Evolutionary conservation across 2,888 invertebrate species (phyloP), one percentile per base, ranked within the genome.

Genomic region (Coenonympha glycerion): DNA sequence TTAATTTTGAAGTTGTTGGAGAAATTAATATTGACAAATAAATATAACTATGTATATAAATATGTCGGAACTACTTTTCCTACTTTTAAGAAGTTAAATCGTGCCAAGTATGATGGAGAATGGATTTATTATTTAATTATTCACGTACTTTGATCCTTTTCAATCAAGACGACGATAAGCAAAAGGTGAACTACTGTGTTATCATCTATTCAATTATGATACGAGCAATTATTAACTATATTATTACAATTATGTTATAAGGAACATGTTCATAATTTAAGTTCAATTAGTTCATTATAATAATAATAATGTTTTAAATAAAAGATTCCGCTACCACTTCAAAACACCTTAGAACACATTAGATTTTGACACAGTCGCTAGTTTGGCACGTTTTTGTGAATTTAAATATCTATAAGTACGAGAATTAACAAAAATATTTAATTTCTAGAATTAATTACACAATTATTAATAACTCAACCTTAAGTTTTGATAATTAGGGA

Each of bases 141-240:
- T 39, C 15, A 16, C 49, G 40, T 44, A 53, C 52, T 53, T 53
- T 45, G 40, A 26, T 49, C 40, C 45, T 13, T 16, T 26, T 41
- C 24, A 34, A 41, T 48, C 48, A 19, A 11, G n/a, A 9, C 22
- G 9, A 9, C 13, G 39, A 31, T 28, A 41, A 30, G 30, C 19
- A 39, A 34, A 52, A 49, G 48, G 45, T 53, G 22, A 53, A 49
- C 16, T 26, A 26, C 4, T 42, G 11, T 24, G 31, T 18, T 24
- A 34, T 45, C 22, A 4, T 24, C 19, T 6, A 11, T 42, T 13
- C 19, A 21, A 24, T 22, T 16, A 45, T 15, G n/a, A n/a, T n/a
- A n/a, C n/a, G n/a, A n/a, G n/a, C n/a, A n/a, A n/a, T n/a, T n/a
- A n/a, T n/a, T n/a, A n/a, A n/a, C n/a, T n/a, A n/a, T n/a, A n/a